phyloP scores from a whole-genome alignment of 2,888 invertebrate genomes.

The Trissolcus brochymenae region DNA sequence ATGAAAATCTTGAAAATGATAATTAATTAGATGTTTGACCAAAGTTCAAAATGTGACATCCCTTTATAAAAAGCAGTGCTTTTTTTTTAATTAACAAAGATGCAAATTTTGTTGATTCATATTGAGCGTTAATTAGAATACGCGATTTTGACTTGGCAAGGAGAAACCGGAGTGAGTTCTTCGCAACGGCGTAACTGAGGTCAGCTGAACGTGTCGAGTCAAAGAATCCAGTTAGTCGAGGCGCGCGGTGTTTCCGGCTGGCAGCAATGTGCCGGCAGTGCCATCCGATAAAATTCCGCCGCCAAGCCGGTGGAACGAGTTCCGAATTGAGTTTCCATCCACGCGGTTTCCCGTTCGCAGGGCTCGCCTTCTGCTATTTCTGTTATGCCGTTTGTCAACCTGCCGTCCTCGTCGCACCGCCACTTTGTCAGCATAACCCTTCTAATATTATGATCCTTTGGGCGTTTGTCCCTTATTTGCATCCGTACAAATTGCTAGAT shows the following conservation, averaged over 20 bases:
- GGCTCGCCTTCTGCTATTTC: conserved; percentile 31
- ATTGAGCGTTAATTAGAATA: conserved; percentile 4
- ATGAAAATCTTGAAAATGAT: no score
- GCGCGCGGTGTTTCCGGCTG: conserved; percentile 52
- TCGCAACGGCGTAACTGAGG: conserved; percentile 47
- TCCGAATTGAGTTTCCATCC: conserved; percentile 58
- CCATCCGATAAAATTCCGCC: conserved; percentile 47
- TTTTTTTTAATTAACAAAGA: no score
- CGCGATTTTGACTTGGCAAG: conserved; percentile 12
- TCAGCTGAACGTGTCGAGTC: conserved; percentile 50
- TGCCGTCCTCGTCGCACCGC: conserved; percentile 14
- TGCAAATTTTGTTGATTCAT: no score
- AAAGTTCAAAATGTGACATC: no score
- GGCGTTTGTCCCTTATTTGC: conserved; percentile 43
- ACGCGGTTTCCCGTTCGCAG: conserved; percentile 51
- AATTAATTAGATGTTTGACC: no score
- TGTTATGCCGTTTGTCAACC: conserved; percentile 53
- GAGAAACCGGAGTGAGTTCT: conserved; percentile 27
- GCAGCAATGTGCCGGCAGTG: conserved; percentile 42
- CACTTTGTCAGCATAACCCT: conserved; percentile 36
- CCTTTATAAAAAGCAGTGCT: no score
- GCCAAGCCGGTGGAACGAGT: conserved; percentile 54
- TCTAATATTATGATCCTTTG: conserved; percentile 39
- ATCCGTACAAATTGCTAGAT: conserved; percentile 36
- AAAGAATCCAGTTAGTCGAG: conserved; percentile 56